Evolutionary conservation across 2,797 vertebrate species (phyloP).

Genomic region (Sebastes itinus): DNA sequence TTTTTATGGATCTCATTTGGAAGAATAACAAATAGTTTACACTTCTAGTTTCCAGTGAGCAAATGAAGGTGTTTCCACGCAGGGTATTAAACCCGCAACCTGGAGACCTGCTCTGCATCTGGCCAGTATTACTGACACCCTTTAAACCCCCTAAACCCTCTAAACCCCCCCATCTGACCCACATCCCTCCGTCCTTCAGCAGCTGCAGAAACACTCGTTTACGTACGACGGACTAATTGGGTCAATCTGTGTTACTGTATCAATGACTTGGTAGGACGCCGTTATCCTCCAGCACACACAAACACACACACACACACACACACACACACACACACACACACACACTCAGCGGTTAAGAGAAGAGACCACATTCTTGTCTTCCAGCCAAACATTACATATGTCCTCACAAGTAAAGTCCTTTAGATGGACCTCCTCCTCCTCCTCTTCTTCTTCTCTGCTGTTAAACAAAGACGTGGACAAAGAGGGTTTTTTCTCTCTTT

Average conservation of each 20-base stretch:
- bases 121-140: not conserved
- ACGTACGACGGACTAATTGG: conserved; percentile 37
- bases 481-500: not conserved
- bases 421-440: not conserved
- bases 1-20: not conserved
- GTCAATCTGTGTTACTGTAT: conserved; percentile 48
- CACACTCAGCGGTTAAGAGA: conserved; percentile 2
- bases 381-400: conserved; percentile 65
- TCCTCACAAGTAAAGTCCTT: conserved; percentile 28
- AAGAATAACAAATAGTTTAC: no score
- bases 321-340: conserved; percentile 7
- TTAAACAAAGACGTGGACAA: not conserved
- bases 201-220: conserved; percentile 56
- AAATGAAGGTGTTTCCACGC: not conserved
- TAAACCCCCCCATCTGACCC: conserved; percentile 1
- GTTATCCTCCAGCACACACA: conserved; percentile 4
- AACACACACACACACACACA: conserved; percentile 6
- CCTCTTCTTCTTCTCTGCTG: not conserved
- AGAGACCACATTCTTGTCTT: conserved; percentile 57
- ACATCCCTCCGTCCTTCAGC: conserved; percentile 6
- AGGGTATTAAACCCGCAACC: conserved; percentile 20
- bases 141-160: not conserved
- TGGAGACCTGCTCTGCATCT: conserved; percentile 1
- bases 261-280: conserved; percentile 44
- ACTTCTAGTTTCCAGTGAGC: not conserved